phyloP scores from a whole-genome alignment of 2,797 vertebrate species.

The Labeo calbasu region DNA sequence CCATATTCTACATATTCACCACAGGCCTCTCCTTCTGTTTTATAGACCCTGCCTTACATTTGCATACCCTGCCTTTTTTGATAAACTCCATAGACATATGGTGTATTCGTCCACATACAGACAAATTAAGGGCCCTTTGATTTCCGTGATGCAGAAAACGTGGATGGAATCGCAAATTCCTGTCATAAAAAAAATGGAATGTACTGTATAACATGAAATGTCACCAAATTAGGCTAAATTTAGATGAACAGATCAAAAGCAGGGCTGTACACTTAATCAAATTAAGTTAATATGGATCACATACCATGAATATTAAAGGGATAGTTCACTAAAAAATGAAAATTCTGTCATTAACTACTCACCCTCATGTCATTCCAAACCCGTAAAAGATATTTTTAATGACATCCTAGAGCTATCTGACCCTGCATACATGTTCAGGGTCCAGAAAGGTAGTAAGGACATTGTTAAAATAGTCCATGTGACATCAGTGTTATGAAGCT shows the following conservation, averaged over 20 bases:
- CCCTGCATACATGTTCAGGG: too few species aligned
- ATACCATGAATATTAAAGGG: too few species aligned
- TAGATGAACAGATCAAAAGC: background rate
- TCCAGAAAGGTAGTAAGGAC: too few species aligned
- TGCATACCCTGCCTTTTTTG: background rate
- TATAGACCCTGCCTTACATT: background rate
- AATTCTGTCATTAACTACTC: too few species aligned
- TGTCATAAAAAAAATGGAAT: background rate
- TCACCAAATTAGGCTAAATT: background rate
- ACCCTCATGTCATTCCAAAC: too few species aligned
- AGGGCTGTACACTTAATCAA: background rate
- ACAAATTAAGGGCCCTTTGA: background rate
- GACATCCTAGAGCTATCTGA: too few species aligned
- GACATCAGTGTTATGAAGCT: too few species aligned
- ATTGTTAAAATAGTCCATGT: too few species aligned
- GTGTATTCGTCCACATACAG: background rate
- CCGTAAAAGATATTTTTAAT: too few species aligned
- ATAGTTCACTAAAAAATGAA: too few species aligned
- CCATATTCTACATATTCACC: background rate
- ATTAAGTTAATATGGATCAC: background rate
- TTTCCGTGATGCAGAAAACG: background rate
- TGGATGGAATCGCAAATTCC: accelerated
- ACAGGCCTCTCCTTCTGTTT: constrained; percentile 8
- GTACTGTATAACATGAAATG: too few species aligned
- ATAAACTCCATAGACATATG: background rate